phyloP scores from a whole-genome alignment of 2,888 invertebrate species.

The Pollenia labialis region DNA sequence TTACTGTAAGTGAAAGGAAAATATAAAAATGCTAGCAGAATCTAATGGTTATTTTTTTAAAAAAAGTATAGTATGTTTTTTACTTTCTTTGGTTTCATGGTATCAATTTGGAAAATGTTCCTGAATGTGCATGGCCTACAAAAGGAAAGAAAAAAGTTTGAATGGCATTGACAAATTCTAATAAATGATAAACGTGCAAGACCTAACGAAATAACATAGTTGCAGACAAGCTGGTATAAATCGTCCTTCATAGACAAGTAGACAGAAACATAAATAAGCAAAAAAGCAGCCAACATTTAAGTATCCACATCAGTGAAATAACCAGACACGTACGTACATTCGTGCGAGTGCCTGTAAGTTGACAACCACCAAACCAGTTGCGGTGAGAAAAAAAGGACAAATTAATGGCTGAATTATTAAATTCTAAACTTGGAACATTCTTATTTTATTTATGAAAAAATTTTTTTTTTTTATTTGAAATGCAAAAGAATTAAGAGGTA shows the following conservation, averaged over 20 bases:
- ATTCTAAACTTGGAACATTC: too few species aligned
- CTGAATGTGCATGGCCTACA: neutral
- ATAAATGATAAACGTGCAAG: neutral
- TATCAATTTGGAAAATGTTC: neutral
- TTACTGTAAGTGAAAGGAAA: neutral
- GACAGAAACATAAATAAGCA: neutral
- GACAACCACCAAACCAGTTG: neutral
- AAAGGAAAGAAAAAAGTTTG: neutral
- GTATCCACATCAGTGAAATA: neutral
- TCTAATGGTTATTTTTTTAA: conserved; percentile 12
- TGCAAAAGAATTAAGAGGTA: too few species aligned
- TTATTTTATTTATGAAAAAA: too few species aligned
- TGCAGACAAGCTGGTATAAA: neutral
- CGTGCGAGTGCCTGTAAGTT: neutral
- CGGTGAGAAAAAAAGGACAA: neutral
- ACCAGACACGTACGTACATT: neutral
- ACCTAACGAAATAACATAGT: too few species aligned
- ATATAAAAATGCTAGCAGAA: conserved; percentile 30
- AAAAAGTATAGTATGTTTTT: neutral
- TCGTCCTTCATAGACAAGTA: neutral
- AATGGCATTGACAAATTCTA: conserved; percentile 9
- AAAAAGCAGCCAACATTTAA: neutral
- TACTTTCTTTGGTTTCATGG: neutral
- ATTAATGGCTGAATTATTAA: neutral
- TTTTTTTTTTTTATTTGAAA: too few species aligned